These are phyloP conservation scores for Falco berigora DNA, from an alignment of 2,797 vertebrate species.

Conservation along the genomic window DNA sequence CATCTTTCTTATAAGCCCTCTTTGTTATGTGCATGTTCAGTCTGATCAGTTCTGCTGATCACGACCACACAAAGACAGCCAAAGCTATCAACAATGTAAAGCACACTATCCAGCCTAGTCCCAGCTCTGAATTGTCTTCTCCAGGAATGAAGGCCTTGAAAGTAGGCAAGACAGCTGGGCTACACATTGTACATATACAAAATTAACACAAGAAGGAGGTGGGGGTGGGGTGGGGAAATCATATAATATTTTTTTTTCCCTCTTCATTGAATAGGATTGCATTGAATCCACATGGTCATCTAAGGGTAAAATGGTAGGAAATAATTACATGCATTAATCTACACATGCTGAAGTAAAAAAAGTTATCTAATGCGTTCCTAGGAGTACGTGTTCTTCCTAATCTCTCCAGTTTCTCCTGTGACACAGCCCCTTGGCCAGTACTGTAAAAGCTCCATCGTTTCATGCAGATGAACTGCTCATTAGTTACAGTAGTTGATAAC, in stretches of 20 bases:
- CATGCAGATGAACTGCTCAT: neutral
- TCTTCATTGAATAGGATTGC: neutral
- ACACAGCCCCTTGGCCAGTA: neutral
- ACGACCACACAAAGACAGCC: neutral
- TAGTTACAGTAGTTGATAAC: neutral
- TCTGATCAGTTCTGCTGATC: neutral
- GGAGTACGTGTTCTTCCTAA: neutral
- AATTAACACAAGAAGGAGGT: neutral
- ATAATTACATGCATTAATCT: neutral
- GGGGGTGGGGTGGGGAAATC: too few relatives aligned
- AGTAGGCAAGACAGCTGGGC: neutral
- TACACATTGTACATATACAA: neutral
- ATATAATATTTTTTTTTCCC: neutral
- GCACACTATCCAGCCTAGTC: neutral
- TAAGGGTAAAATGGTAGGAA: neutral
- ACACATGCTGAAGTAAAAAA: neutral
- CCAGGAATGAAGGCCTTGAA: neutral
- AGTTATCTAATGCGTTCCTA: neutral
- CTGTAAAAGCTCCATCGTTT: rapidly evolving
- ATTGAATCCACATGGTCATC: neutral
- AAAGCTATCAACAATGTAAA: neutral
- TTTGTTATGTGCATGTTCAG: neutral
- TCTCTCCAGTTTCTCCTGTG: neutral
- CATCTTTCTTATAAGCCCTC: too few relatives aligned
- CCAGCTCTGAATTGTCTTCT: neutral